These are phyloP conservation scores for Lemur catta DNA, from an alignment of 2,797 vertebrate genomes.

Conservation along the genomic window DNA sequence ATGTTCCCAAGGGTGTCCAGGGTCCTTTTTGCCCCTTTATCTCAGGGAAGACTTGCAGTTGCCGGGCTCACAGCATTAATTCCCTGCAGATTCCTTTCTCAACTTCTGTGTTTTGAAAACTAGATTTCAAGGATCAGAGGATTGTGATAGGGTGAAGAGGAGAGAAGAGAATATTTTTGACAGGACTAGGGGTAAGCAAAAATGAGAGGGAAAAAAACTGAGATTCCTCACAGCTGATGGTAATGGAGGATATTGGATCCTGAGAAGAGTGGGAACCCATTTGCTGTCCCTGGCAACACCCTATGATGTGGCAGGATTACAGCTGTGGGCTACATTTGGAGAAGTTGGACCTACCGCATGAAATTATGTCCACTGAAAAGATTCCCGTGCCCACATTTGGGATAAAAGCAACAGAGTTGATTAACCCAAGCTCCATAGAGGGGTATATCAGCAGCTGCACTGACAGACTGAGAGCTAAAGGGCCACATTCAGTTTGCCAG, in stretches of 20 bases:
- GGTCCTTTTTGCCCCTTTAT: background rate
- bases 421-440: background rate
- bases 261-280: background rate
- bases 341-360: background rate
- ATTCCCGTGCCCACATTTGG: background rate
- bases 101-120: constrained; percentile 19
- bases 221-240: background rate
- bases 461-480: background rate
- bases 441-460: background rate
- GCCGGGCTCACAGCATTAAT: background rate
- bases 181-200: background rate
- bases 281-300: background rate
- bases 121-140: background rate
- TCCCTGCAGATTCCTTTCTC: background rate
- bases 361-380: background rate
- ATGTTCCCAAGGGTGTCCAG: background rate
- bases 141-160: background rate
- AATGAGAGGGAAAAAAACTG: background rate
- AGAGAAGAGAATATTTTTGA: background rate
- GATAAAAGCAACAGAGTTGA: background rate
- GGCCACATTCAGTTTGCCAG: background rate
- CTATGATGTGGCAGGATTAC: background rate
- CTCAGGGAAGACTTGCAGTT: background rate
- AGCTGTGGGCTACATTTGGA: background rate
- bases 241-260: background rate